Evolutionary conservation across 1,140 invertebrate genomes (phyloP), one percentile per base, ranked within the genome.

Genomic region (Adoxophyes honmai): DNA sequence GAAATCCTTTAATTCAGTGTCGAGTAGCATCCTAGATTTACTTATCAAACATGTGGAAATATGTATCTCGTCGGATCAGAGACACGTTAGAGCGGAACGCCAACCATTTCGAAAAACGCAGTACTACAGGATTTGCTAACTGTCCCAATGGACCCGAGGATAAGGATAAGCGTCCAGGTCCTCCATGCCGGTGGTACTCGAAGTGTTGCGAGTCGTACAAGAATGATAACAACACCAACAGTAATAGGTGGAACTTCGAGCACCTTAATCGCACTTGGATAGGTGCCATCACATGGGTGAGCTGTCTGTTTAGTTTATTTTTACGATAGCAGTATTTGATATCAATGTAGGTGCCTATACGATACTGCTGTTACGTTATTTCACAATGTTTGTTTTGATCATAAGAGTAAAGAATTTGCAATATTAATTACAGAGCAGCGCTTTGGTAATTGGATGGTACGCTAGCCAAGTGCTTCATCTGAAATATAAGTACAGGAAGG

Each of bases 271-370:
- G 68, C 28, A 75, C 71, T 79, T 90, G 89, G 89, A 73, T 88
- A 60, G 81, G 80, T 83, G 86, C 87, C 75, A 88, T 90, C 61
- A 84, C 87, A 73, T 89, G 88, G 88, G 86, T 89, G 81, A 72
- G 64, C 59, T 15, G 15, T 56, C 4, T 35, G 48, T 33, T 34
- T 36, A 35, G 44, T 58, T 52, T 59, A 64, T 52, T 56, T 64
- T 39, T 18, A 42, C 42, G 28, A 28, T 33, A 38, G 39, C 35
- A 37, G 37, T 44, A 10, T 48, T 33, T 28, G 39, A 21, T 28
- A 28, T 28, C 21, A 6, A 6, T 1, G 16, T 44, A 18, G 39
- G 8, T 10, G 15, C 2, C 16, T 38, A 38, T n/a, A 38, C 6
- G 21, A 15, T 8, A 11, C 13, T 6, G 14, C n/a, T 15, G 13